A percentile compares a stretch with the other conserved stretches of the same genome.
phyloP scores from a whole-genome alignment of 64 coral and sea anemone genomes.

The Astreopora myriophthalma region DNA sequence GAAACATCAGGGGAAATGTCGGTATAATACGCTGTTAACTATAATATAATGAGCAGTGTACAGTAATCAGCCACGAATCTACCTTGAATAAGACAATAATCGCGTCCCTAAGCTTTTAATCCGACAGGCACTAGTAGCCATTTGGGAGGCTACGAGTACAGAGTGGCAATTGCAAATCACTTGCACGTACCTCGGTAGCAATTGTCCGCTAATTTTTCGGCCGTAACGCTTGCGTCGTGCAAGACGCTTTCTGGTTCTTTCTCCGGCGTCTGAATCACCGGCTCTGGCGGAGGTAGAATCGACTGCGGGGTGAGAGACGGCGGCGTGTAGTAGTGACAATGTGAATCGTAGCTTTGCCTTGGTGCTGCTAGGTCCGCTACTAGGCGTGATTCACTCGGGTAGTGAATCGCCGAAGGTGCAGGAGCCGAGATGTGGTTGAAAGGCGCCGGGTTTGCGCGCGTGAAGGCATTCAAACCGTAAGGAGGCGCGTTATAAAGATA shows the following conservation, averaged over 20 bases:
- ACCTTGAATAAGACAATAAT: conserved; percentile 36
- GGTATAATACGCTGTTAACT: conserved; percentile 66
- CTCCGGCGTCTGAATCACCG: conserved; percentile 23
- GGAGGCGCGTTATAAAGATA: conserved; percentile 62
- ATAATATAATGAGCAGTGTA: conserved; percentile 59
- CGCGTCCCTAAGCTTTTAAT: conserved; percentile 11
- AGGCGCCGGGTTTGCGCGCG: conserved; percentile 32
- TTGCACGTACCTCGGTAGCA: conserved; percentile 52
- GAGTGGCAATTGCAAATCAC: conserved; percentile 8
- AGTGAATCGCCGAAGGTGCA: conserved; percentile 5
- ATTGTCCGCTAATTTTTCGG: conserved; percentile 71
- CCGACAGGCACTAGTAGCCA: not conserved
- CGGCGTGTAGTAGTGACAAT: conserved; percentile 30
- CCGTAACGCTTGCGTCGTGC: not conserved
- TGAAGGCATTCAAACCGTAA: conserved; percentile 55
- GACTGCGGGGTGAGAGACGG: not conserved
- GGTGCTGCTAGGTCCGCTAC: not conserved
- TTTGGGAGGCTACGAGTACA: not conserved
- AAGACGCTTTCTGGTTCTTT: not conserved
- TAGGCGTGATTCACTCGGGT: conserved; percentile 12
- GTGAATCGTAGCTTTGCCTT: conserved; percentile 48
- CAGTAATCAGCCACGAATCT: not conserved
- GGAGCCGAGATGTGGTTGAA: conserved; percentile 64
- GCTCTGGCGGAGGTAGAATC: not conserved
- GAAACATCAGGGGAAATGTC: conserved; percentile 22